These are phyloP conservation scores for Macrotis lagotis DNA, from an alignment of 2,113 vertebrate species.

Conservation along the genomic window DNA sequence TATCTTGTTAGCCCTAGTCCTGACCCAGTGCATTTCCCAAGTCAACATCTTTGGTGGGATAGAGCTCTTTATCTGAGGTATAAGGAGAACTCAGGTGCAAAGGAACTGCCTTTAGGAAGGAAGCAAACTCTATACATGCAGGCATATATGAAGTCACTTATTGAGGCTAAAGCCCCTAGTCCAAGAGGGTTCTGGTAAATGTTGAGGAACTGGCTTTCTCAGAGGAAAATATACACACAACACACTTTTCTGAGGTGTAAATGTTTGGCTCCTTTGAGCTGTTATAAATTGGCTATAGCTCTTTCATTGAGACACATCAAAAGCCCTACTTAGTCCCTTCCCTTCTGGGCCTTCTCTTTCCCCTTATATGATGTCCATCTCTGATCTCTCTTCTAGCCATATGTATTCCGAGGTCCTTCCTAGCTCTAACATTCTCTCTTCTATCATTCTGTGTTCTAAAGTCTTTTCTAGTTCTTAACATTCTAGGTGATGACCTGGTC, in stretches of 20 bases:
- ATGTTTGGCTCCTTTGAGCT: background rate
- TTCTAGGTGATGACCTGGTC: no score
- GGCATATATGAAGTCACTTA: background rate
- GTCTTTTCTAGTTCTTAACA: no score
- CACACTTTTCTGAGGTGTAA: background rate
- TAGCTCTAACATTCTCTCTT: no score
- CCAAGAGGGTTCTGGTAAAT: background rate
- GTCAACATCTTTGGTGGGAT: background rate
- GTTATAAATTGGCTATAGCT: background rate
- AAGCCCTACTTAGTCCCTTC: background rate
- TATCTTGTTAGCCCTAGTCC: background rate
- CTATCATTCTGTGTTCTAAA: background rate
- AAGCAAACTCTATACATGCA: background rate
- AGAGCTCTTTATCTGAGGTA: background rate
- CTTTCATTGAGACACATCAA: background rate
- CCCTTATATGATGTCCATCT: background rate
- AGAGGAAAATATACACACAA: background rate
- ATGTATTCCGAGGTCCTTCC: background rate
- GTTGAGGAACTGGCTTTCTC: background rate
- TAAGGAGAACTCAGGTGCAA: background rate
- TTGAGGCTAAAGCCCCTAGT: background rate
- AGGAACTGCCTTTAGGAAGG: background rate
- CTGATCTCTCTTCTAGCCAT: background rate
- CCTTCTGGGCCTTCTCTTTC: background rate
- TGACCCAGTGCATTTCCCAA: background rate